These are phyloP conservation scores for Pediacus dermestoides DNA, from an alignment of 2,888 invertebrate species.

Conservation along the genomic window DNA sequence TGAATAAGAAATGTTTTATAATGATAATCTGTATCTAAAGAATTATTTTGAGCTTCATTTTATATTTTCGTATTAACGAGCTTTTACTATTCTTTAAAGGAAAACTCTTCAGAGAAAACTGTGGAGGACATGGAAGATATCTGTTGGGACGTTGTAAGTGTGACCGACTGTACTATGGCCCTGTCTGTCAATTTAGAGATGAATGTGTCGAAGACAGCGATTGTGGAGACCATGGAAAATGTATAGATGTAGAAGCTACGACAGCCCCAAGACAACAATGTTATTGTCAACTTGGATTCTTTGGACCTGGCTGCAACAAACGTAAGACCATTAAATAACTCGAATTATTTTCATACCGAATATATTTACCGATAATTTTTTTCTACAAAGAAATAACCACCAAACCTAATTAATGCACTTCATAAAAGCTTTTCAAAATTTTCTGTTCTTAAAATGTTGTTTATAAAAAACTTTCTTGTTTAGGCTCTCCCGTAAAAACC, in stretches of 20 bases:
- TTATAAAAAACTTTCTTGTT: conserved; percentile 11
- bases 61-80: too few species aligned
- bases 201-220: conserved; percentile 83
- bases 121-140: conserved; percentile 80
- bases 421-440: too few species aligned
- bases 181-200: conserved; percentile 82
- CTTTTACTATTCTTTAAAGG: conserved; percentile 54
- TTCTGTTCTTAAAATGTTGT: too few species aligned
- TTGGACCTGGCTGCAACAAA: conserved; percentile 79
- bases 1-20: background rate
- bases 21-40: too few species aligned
- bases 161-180: conserved; percentile 75
- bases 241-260: conserved; percentile 76
- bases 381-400: background rate
- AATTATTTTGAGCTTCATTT: too few species aligned
- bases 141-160: conserved; percentile 76
- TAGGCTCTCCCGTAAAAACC: conserved; percentile 73
- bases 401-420: background rate
- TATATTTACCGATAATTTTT: conserved; percentile 2
- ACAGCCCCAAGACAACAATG: conserved; percentile 80
- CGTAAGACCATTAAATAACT: conserved; percentile 61
- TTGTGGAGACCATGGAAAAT: conserved; percentile 83
- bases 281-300: conserved; percentile 87
- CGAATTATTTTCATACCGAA: too few species aligned
- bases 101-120: conserved; percentile 80